phyloP scores from a whole-genome alignment of 2,797 vertebrate species.

The Pelodytes ibericus region DNA sequence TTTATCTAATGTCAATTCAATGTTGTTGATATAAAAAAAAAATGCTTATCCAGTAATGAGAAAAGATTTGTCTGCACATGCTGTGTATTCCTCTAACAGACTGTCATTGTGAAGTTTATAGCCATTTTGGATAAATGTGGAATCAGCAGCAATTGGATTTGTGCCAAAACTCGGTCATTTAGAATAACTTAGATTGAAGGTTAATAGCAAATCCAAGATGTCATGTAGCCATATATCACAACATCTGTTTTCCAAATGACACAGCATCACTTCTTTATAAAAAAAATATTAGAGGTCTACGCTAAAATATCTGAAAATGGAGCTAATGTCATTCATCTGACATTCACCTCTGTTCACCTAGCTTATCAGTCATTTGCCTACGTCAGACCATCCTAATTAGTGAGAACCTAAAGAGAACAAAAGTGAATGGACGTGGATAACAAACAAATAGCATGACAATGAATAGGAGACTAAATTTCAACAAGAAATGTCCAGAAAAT shows the following conservation, averaged over 20 bases:
- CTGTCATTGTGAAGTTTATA: conserved; percentile 27
- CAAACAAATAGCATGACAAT: too few relatives aligned
- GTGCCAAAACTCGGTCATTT: conserved; percentile 31
- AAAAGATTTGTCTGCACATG: conserved; percentile 40
- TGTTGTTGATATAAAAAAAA: conserved; percentile 37
- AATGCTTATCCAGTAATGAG: conserved; percentile 40
- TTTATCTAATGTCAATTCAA: conserved; percentile 51
- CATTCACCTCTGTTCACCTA: too few relatives aligned
- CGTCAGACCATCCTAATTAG: too few relatives aligned
- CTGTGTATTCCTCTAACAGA: conserved; percentile 20
- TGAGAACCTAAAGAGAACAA: too few relatives aligned
- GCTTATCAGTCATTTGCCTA: too few relatives aligned
- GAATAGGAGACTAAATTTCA: too few relatives aligned
- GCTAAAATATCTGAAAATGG: too few relatives aligned
- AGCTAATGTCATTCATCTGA: too few relatives aligned
- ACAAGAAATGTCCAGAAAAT: too few relatives aligned
- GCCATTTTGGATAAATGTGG: conserved; percentile 44
- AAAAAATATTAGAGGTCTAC: conserved; percentile 24
- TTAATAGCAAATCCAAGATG: conserved; percentile 41
- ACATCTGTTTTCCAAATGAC: conserved; percentile 26
- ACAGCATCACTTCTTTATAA: conserved; percentile 11
- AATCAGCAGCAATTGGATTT: conserved; percentile 28
- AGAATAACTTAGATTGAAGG: conserved; percentile 27
- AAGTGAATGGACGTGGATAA: too few relatives aligned
- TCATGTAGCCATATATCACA: conserved; percentile 19